These are phyloP conservation scores for Poeciliopsis turrubarensis DNA, from an alignment of 2,113 vertebrate genomes.

Conservation along the genomic window DNA sequence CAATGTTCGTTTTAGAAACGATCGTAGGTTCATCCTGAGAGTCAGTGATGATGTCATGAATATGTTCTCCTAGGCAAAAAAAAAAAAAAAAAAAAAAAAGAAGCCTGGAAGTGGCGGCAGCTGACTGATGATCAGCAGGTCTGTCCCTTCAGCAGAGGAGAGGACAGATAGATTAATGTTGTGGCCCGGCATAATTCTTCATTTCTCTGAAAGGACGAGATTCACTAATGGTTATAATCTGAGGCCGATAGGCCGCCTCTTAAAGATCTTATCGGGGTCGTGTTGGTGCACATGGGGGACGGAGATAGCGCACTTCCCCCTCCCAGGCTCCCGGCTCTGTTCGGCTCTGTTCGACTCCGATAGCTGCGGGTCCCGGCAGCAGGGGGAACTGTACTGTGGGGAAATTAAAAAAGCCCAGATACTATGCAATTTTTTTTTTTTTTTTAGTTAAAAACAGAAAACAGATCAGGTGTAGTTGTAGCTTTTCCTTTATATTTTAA, in stretches of 20 bases:
- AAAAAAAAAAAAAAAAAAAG: background rate
- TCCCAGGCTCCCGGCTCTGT: conserved; percentile 31
- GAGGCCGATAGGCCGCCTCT: conserved; percentile 51
- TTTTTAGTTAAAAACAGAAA: background rate
- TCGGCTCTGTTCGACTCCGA: conserved; percentile 41
- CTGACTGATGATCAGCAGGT: conserved; percentile 48
- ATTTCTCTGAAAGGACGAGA: conserved; percentile 66
- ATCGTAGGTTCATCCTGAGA: background rate
- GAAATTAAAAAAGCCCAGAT: conserved; percentile 4
- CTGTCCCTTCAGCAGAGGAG: conserved; percentile 21
- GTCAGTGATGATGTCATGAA: conserved; percentile 40
- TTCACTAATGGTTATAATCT: conserved; percentile 74
- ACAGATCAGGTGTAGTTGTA: background rate
- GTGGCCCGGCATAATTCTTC: conserved; percentile 57
- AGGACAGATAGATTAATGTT: conserved; percentile 61
- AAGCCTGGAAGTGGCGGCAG: conserved; percentile 34
- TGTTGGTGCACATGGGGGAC: conserved; percentile 53
- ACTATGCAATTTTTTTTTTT: background rate
- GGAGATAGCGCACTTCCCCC: conserved; percentile 61
- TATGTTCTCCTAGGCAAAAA: conserved; percentile 2
- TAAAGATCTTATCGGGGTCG: conserved; percentile 63
- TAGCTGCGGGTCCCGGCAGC: conserved; percentile 21
- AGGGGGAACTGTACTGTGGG: background rate
- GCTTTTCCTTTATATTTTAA: background rate
- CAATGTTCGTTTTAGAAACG: background rate